Evolutionary conservation across 2,797 vertebrate species (phyloP).

Genomic region (Parambassis ranga): DNA sequence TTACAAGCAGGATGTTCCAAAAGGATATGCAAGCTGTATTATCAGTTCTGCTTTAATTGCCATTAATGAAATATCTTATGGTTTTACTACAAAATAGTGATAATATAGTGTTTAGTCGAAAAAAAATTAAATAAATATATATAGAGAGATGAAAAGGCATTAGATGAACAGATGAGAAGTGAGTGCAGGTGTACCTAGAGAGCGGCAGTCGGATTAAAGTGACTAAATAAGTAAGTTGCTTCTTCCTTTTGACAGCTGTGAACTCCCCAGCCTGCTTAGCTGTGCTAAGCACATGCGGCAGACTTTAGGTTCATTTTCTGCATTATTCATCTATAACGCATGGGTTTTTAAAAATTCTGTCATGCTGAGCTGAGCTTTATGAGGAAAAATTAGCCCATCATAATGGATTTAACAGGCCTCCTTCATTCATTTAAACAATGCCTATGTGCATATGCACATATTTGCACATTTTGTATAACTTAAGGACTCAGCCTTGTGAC

Average conservation of each 20-base stretch:
- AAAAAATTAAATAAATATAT: background rate
- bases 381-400: constrained; percentile 10
- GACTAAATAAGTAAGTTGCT: constrained; percentile 42
- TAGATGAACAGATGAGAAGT: constrained; percentile 31
- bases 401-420: constrained; percentile 4
- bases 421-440: background rate
- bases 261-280: constrained; percentile 41
- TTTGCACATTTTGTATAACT: too few relatives aligned
- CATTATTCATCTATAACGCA: constrained; percentile 28
- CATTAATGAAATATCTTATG: constrained; percentile 4
- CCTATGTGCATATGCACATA: background rate
- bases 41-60: constrained; percentile 19
- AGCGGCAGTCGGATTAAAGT: constrained; percentile 44
- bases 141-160: background rate
- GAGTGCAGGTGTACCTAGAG: constrained; percentile 29
- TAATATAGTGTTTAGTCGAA: background rate
- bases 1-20: background rate
- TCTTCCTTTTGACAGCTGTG: constrained; percentile 16
- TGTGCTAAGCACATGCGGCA: constrained; percentile 26
- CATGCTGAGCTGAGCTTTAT: constrained; percentile 7
- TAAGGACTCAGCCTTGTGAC: too few relatives aligned
- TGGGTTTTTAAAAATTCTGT: constrained; percentile 11
- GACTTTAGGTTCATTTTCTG: constrained; percentile 36
- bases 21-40: background rate
- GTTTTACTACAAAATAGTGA: background rate